A percentile compares a stretch with the other conserved stretches of the same genome.
These are phyloP conservation scores for Fringilla coelebs DNA, from an alignment of 2,797 vertebrate species.

Conservation along the genomic window DNA sequence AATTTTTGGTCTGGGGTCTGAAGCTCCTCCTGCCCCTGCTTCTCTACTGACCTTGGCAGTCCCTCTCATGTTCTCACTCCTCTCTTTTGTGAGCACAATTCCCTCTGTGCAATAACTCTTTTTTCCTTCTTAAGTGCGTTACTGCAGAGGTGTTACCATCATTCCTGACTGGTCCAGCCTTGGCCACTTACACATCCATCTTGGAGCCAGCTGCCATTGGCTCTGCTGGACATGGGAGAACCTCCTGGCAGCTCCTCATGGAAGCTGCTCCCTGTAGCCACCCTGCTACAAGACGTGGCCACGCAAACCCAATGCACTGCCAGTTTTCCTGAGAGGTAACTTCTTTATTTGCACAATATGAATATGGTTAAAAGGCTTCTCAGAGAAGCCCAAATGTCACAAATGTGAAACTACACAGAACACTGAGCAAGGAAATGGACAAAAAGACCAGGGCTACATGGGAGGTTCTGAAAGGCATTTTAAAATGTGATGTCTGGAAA, in stretches of 20 bases:
- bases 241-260: neutral
- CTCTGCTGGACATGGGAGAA: neutral
- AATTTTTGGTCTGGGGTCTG: neutral
- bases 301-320: neutral
- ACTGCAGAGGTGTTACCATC: neutral
- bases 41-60: neutral
- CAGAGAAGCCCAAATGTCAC: neutral
- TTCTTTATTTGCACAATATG: neutral
- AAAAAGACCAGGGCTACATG: neutral
- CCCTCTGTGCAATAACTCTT: neutral
- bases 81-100: neutral
- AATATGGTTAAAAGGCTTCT: neutral
- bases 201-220: neutral
- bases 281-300: neutral
- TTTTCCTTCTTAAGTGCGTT: neutral
- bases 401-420: neutral
- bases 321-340: neutral
- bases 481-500: neutral
- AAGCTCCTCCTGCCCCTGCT: neutral
- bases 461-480: neutral
- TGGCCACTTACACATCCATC: rapidly evolving
- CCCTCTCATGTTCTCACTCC: neutral
- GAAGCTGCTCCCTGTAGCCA: neutral
- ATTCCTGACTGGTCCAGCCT: too few species aligned
- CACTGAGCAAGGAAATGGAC: neutral